Evolutionary conservation across 1,140 invertebrate species (phyloP).

Genomic region (Hetaerina americana): DNA sequence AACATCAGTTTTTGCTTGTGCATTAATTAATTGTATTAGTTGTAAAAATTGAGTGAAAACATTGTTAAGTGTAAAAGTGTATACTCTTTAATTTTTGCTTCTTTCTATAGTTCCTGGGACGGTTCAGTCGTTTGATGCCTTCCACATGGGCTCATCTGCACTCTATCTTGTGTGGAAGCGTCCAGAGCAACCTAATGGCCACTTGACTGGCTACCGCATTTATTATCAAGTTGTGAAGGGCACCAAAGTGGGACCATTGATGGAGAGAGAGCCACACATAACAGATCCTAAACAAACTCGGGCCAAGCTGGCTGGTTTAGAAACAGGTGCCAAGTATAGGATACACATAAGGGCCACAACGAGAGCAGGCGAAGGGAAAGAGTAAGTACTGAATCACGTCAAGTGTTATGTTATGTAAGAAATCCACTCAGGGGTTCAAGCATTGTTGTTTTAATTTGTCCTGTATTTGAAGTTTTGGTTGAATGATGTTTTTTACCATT

Average conservation of each 20-base stretch:
- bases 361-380: constrained; percentile 64
- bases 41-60: no score
- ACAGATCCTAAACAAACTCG: constrained; percentile 55
- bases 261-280: constrained; percentile 63
- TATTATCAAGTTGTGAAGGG: constrained; percentile 72
- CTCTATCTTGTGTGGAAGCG: constrained; percentile 82
- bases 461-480: no score
- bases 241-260: constrained; percentile 45
- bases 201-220: constrained; percentile 83
- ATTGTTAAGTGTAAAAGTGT: no score
- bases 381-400: constrained; percentile 37
- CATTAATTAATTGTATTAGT: no score
- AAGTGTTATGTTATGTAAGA: not conserved
- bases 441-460: no score
- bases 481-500: no score
- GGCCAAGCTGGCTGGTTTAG: constrained; percentile 72
- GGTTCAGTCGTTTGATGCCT: constrained; percentile 68
- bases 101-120: constrained; percentile 82
- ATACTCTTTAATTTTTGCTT: no score
- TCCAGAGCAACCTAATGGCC: constrained; percentile 85
- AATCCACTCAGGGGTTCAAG: no score
- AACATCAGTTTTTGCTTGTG: no score
- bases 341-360: constrained; percentile 74
- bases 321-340: constrained; percentile 77
- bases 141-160: constrained; percentile 76